Evolutionary conservation across 2,888 invertebrate species (phyloP).

Genomic region (Chymomyza fuscimana): DNA sequence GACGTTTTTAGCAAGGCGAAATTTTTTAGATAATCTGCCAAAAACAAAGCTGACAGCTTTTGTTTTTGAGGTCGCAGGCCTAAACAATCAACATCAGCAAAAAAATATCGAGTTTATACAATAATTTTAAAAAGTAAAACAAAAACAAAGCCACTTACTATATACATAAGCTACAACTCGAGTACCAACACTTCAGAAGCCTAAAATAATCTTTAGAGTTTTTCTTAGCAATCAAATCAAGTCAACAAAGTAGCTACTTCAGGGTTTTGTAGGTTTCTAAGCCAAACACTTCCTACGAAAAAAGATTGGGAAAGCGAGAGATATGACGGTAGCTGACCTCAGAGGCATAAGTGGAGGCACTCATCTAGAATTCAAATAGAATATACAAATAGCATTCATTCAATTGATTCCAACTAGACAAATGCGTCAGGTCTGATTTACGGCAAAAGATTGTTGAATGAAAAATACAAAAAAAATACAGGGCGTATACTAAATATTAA

Average conservation of each 20-base stretch:
- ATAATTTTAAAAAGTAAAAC: neutral
- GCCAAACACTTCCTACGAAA: neutral
- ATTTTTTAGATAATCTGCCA: neutral
- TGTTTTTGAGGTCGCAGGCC: neutral
- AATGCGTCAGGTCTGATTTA: neutral
- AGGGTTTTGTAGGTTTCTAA: neutral
- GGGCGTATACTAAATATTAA: slow-evolving; percentile 46
- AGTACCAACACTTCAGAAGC: neutral
- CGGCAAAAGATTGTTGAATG: neutral
- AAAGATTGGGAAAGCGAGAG: neutral
- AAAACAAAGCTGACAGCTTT: neutral
- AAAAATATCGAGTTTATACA: too few species aligned
- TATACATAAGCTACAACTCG: neutral
- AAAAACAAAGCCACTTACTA: slow-evolving; percentile 1
- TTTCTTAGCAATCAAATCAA: neutral
- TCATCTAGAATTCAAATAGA: neutral
- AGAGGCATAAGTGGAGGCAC: neutral
- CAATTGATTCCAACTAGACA: neutral
- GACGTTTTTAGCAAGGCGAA: slow-evolving; percentile 48
- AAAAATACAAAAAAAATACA: neutral
- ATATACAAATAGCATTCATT: neutral
- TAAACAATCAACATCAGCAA: neutral
- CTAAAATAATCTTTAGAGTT: neutral
- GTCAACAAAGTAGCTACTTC: too few species aligned
- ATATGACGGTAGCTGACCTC: neutral